These are phyloP conservation scores for Cyrtorhinus lividipennis DNA, from an alignment of 1,140 invertebrate species.

Conservation along the genomic window DNA sequence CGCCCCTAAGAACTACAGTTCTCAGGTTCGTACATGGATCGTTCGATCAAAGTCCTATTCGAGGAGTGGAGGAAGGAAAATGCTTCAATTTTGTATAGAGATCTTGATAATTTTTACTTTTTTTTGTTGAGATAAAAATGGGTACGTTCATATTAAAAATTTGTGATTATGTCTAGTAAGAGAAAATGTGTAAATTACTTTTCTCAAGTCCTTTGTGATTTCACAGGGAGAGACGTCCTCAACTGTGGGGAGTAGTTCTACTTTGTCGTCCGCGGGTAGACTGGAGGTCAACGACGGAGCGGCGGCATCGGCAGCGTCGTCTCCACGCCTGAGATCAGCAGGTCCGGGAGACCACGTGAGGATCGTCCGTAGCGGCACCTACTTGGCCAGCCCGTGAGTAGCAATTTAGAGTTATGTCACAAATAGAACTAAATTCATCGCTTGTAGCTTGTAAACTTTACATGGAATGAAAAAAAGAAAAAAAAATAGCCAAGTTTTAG, in stretches of 20 bases:
- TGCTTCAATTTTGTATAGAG: not conserved
- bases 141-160: too few species aligned
- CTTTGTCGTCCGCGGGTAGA: conserved; percentile 22
- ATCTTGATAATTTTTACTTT: not conserved
- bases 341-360: not conserved
- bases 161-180: too few species aligned
- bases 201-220: too few species aligned
- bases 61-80: not conserved
- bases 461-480: too few species aligned
- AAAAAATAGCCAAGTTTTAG: too few species aligned
- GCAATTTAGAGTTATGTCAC: too few species aligned
- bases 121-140: not conserved
- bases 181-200: too few species aligned
- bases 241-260: conserved; percentile 24
- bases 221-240: conserved; percentile 20
- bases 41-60: not conserved
- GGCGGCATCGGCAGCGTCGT: not conserved
- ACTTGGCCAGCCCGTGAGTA: conserved; percentile 16
- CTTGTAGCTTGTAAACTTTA: too few species aligned
- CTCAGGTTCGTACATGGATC: not conserved
- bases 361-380: not conserved
- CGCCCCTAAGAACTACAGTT: conserved; percentile 16
- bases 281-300: not conserved
- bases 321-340: not conserved
- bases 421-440: not conserved